Evolutionary conservation across 2,797 vertebrate species (phyloP).

Genomic region (Parauchenoglanis ngamensis): DNA sequence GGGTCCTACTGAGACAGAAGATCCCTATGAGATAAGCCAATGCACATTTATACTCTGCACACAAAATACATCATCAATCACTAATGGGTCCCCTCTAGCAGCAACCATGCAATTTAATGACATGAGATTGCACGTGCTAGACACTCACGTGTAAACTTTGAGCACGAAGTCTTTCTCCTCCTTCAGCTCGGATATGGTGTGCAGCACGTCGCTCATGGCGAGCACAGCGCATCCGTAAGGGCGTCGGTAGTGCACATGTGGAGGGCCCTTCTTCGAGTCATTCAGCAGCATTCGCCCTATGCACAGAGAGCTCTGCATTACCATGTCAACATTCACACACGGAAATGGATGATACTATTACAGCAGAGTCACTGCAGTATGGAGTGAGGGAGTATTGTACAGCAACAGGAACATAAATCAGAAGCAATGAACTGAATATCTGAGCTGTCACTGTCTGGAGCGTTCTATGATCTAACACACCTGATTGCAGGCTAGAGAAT

Average conservation of each 20-base stretch:
- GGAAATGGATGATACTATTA: conserved; percentile 2
- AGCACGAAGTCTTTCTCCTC: conserved; percentile 99
- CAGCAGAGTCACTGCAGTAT: conserved; percentile 2
- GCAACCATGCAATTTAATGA: background rate
- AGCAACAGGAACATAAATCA: conserved; percentile 8
- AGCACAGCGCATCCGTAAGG: conserved; percentile 97
- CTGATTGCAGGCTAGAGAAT: background rate
- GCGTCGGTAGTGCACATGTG: conserved; percentile 91
- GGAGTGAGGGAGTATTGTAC: conserved; percentile 1
- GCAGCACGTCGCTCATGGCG: conserved; percentile 92
- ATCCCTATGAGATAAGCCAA: background rate
- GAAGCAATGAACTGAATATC: background rate
- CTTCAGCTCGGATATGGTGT: conserved; percentile 93
- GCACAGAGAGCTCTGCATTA: conserved; percentile 2
- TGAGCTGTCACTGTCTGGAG: background rate
- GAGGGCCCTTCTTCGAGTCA: conserved; percentile 95
- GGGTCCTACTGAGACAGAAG: background rate
- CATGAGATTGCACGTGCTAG: background rate
- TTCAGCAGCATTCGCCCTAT: conserved; percentile 96
- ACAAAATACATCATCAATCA: background rate
- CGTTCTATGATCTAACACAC: background rate
- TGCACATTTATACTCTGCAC: background rate
- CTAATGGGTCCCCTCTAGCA: background rate
- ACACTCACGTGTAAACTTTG: conserved; percentile 98
- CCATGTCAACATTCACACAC: background rate